These are phyloP conservation scores for Fulica atra DNA, from an alignment of 2,113 vertebrate species.

Conservation along the genomic window DNA sequence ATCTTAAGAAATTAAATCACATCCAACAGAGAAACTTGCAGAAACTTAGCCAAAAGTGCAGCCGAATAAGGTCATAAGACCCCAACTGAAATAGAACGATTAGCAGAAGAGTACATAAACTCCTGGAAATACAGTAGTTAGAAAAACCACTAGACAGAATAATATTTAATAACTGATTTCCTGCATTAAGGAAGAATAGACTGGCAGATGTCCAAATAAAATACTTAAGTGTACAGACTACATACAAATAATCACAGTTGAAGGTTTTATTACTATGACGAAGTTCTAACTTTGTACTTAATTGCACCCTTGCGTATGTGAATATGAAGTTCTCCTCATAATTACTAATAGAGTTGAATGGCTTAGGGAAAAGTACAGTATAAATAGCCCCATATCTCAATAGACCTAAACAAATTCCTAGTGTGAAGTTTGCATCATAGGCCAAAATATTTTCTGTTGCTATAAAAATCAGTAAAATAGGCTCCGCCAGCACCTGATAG, in stretches of 20 bases:
- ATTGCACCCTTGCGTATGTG: not conserved
- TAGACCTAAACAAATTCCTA: not conserved
- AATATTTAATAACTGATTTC: not conserved
- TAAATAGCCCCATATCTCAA: not conserved
- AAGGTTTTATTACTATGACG: not conserved
- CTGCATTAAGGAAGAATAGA: not conserved
- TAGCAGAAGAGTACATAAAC: not conserved
- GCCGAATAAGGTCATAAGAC: not conserved
- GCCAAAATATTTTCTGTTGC: not conserved
- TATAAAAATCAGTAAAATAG: not conserved
- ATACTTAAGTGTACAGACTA: not conserved
- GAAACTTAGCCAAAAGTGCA: not conserved
- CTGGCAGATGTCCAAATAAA: not conserved
- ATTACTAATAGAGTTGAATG: not conserved
- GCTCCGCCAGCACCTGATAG: not conserved
- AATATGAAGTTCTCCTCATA: not conserved
- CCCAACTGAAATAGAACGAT: rapidly evolving
- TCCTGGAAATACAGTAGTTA: not conserved
- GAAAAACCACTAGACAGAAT: not conserved
- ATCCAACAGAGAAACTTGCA: rapidly evolving
- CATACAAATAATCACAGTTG: not conserved
- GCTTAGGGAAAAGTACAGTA: not conserved
- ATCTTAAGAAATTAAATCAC: not conserved
- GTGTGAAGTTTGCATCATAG: not conserved
- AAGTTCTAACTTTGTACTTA: not conserved